Conservation (phyloP, 2,888 invertebrate genomes). For the Pollenia amentaria region DNA sequence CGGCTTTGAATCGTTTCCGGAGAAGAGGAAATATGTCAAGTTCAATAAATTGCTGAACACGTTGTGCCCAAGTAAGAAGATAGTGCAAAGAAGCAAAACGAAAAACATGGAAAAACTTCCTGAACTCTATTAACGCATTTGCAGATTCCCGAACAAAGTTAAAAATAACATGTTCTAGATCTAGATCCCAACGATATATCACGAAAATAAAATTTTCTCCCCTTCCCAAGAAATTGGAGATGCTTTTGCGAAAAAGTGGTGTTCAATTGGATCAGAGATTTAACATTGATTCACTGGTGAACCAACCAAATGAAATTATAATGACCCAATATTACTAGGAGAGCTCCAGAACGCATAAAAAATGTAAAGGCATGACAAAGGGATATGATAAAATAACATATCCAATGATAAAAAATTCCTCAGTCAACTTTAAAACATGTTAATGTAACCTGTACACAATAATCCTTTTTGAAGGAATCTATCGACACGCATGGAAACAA, state of each 20-base stretch:
- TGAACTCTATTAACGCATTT: slow-evolving; percentile 20
- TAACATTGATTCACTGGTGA: background rate
- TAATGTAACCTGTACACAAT: slow-evolving; percentile 26
- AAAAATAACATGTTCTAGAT: slow-evolving; percentile 12
- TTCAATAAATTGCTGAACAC: slow-evolving; percentile 1
- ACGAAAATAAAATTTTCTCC: background rate
- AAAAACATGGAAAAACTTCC: slow-evolving; percentile 14
- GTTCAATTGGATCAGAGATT: slow-evolving; percentile 20
- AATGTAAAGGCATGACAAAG: slow-evolving; percentile 18
- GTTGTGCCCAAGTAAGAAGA: background rate
- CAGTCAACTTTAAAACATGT: slow-evolving; percentile 13
- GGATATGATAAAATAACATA: no score
- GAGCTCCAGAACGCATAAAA: slow-evolving; percentile 11
- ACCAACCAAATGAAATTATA: background rate
- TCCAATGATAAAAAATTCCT: slow-evolving; percentile 27
- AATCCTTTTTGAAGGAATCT: slow-evolving; percentile 28
- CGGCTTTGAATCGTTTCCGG: no score
- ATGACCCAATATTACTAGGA: background rate
- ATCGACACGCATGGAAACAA: slow-evolving; percentile 47
- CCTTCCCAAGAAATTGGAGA: slow-evolving; percentile 19
- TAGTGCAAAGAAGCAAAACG: slow-evolving; percentile 1
- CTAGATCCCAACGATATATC: background rate
- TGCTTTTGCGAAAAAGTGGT: background rate
- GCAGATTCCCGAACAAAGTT: slow-evolving; percentile 8
- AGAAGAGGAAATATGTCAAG: no score